Conservation (phyloP, 2,113 vertebrate species). For the Tympanuchus pallidicinctus region DNA sequence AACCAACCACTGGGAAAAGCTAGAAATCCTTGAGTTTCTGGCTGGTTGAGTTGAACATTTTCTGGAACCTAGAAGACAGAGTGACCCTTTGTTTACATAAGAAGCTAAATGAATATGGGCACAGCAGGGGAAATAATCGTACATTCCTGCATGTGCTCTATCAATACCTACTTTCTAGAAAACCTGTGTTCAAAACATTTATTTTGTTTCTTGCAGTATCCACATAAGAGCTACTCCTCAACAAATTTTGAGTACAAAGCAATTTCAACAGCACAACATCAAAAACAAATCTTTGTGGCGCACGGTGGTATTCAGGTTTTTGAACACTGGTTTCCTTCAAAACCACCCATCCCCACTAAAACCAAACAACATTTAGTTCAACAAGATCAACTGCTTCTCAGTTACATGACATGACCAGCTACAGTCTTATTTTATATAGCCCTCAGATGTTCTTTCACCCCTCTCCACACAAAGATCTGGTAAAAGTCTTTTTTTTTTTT, state of each 20-base stretch:
- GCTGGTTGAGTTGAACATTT: background rate
- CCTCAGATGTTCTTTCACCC: background rate
- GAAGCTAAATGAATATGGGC: background rate
- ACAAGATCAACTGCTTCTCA: background rate
- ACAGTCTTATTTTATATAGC: background rate
- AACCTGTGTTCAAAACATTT: background rate
- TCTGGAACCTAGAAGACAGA: background rate
- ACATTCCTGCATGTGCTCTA: fast-evolving
- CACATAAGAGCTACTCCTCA: background rate
- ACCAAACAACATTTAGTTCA: background rate
- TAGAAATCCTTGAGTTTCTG: background rate
- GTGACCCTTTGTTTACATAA: background rate
- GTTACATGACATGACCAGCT: background rate
- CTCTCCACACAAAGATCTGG: background rate
- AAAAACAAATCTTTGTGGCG: background rate
- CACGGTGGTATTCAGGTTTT: background rate
- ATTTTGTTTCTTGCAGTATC: background rate
- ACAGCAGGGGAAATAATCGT: background rate
- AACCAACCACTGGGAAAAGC: background rate
- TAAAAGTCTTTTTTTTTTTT: fast-evolving
- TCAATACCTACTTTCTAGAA: background rate
- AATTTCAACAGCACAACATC: background rate
- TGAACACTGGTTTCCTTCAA: background rate
- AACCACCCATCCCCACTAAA: background rate
- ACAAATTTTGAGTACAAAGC: background rate